phyloP scores from a whole-genome alignment of 2,888 invertebrate species.

The Ptychoptera albimana region DNA sequence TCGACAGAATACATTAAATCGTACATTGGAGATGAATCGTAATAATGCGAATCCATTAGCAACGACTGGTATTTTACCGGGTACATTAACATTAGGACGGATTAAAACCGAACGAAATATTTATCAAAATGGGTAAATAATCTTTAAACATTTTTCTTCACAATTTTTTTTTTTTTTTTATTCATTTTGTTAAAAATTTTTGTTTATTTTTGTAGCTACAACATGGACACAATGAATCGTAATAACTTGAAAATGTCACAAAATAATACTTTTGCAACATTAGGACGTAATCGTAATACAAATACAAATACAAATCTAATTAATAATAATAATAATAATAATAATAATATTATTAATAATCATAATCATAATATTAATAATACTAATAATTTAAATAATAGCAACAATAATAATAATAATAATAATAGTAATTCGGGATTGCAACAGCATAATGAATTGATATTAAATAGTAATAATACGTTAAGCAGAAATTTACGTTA shows the following conservation, averaged over 20 bases:
- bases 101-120: conserved; percentile 29
- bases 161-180: background rate
- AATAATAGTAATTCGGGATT: too few relatives aligned
- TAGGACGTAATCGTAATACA: conserved; percentile 24
- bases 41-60: conserved; percentile 27
- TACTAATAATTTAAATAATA: conserved; percentile 4
- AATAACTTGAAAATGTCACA: conserved; percentile 25
- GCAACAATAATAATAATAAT: background rate
- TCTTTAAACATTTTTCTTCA: background rate
- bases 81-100: conserved; percentile 27
- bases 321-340: conserved; percentile 4
- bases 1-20: conserved; percentile 29
- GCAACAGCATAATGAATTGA: too few relatives aligned
- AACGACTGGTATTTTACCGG: conserved; percentile 21
- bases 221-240: conserved; percentile 23
- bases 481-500: conserved; percentile 28
- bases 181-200: background rate
- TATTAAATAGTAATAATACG: conserved; percentile 11
- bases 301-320: background rate
- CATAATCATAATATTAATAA: conserved; percentile 4
- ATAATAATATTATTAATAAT: conserved; percentile 1
- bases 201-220: conserved; percentile 17
- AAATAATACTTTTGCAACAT: conserved; percentile 27
- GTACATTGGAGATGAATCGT: conserved; percentile 28
- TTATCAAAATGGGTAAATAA: conserved; percentile 23